Evolutionary conservation across 92 coral and sea anemone species (phyloP), one percentile per base, ranked within the genome.

Genomic region (Paragorgia papillata): DNA sequence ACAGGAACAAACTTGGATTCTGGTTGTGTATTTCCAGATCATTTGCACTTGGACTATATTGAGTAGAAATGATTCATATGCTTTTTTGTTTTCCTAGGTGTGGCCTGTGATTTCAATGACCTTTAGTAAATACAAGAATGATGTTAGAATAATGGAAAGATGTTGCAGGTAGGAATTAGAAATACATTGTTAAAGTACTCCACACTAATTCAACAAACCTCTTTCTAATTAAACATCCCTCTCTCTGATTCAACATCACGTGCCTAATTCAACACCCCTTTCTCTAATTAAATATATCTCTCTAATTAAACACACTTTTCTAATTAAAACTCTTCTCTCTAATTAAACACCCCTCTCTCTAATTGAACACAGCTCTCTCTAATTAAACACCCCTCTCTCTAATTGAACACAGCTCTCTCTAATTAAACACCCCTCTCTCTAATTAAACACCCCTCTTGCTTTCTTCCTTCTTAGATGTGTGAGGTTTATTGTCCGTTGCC

Each of bases 401-500:
- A 27, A 19, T 19, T 19, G 17, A 55, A 12, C 24, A 55, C 61
- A 9, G 8, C 9, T 1, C 0, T 55, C 4, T 12, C 0, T 55
- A n/a, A n/a, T n/a, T n/a, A n/a, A n/a, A n/a, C n/a, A n/a, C n/a
- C n/a, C n/a, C n/a, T 55, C 24, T 55, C 1, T 18, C 17, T 9
- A 27, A 19, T 19, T 19, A 9, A 55, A 12, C 24, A 55, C 61
- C 29, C 9, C 9, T 1, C 0, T 55, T 17, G 24, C 0, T 55
- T 32, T 63, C 22, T 73, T 44, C 15, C 29, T 50, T 41, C 64
- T 1, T 73, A 95, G 99, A 57, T 95, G 99, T 39, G 88, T 95
- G 50, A 85, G 99, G 77, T 95, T 95, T 82, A 90, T 96, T 37
- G 85, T 95, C 41, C 93, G 99, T 57, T 95, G 99, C 61, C 80